Percentiles rank a stretch among this genome's conserved stretches.
Evolutionary conservation across 2,888 invertebrate genomes (phyloP).

Genomic region (Epinotia demarniana): DNA sequence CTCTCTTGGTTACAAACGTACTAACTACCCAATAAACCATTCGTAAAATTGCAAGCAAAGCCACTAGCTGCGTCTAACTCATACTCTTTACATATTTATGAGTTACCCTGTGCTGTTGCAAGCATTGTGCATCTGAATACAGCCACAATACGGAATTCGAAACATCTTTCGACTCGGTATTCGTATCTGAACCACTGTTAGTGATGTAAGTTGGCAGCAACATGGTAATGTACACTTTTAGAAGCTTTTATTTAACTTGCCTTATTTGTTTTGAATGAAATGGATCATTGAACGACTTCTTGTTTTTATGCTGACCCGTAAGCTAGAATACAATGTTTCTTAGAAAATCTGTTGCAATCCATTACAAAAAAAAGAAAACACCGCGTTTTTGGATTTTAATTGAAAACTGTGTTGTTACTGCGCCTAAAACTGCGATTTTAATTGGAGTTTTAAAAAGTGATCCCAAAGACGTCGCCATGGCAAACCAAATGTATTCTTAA

Average conservation of each 20-base stretch:
- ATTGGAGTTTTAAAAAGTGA: no score
- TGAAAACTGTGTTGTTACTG: no score
- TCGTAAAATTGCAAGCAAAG: background rate
- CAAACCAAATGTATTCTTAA: no score
- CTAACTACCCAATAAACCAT: background rate
- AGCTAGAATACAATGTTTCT: no score
- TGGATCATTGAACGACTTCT: no score
- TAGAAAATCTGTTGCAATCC: no score
- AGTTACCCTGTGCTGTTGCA: conserved; percentile 1
- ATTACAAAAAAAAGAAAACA: no score
- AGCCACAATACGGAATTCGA: conserved; percentile 1
- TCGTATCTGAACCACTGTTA: background rate
- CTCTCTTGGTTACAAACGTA: background rate
- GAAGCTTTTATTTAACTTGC: background rate
- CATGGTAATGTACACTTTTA: background rate
- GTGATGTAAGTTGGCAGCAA: background rate
- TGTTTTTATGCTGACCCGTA: no score
- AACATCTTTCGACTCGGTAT: background rate
- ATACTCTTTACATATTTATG: conserved; percentile 26
- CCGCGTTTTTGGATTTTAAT: no score
- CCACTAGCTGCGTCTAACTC: conserved; percentile 10
- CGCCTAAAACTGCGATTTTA: no score
- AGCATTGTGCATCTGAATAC: background rate
- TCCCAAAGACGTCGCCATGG: no score
- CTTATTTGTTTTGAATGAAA: no score